A percentile compares a stretch with the other conserved stretches of the same genome.
These are phyloP conservation scores for Eretmocerus hayati DNA, from an alignment of 2,888 invertebrate genomes.

Conservation along the genomic window DNA sequence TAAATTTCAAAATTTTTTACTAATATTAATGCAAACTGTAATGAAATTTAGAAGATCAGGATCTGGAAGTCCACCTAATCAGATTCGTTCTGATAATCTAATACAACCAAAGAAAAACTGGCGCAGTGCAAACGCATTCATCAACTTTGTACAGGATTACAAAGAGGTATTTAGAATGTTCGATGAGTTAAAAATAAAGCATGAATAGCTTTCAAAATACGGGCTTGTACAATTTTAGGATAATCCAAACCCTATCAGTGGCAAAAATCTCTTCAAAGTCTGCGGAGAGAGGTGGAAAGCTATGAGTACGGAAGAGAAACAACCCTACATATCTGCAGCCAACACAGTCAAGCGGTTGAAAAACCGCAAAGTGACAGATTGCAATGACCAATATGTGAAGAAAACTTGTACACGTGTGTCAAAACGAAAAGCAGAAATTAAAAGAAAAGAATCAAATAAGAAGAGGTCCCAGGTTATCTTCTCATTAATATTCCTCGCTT, in stretches of 20 bases:
- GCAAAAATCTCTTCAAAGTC: constrained; percentile 28
- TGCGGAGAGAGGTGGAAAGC: constrained; percentile 34
- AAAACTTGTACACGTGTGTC: constrained; percentile 15
- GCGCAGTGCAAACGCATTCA: constrained; percentile 36
- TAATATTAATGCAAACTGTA: too few relatives aligned
- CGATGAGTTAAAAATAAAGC: background rate
- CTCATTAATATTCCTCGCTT: constrained; percentile 17
- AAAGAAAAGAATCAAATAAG: constrained; percentile 18
- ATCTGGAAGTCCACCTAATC: constrained; percentile 3
- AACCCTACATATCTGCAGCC: constrained; percentile 33
- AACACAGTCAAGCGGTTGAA: constrained; percentile 27
- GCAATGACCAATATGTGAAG: constrained; percentile 10
- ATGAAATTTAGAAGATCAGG: constrained; percentile 8
- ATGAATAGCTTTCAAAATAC: background rate
- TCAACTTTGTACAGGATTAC: constrained; percentile 38
- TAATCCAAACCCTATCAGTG: constrained; percentile 18
- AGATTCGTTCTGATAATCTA: background rate
- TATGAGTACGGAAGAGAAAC: constrained; percentile 32
- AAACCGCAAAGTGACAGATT: constrained; percentile 7
- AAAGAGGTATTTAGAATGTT: constrained; percentile 26
- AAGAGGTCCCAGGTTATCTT: constrained; percentile 23
- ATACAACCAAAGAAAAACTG: constrained; percentile 17
- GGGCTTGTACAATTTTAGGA: constrained; percentile 16
- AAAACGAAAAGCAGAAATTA: constrained; percentile 19
- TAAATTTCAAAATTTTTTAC: too few relatives aligned